phyloP scores from a whole-genome alignment of 2,888 invertebrate species.

The Sphinx pinastri region DNA sequence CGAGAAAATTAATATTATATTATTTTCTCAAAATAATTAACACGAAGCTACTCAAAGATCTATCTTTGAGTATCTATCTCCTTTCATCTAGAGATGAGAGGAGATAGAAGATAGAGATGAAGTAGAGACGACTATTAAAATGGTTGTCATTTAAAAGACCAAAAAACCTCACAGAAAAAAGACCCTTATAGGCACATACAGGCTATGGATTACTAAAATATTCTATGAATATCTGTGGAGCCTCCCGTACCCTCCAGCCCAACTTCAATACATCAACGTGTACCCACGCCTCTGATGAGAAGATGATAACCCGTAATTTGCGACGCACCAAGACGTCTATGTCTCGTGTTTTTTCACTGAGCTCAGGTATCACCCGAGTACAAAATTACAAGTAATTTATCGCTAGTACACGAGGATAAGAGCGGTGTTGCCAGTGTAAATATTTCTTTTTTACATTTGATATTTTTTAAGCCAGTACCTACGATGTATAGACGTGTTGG shows the following conservation, averaged over 20 bases:
- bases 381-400: slow-evolving; percentile 83
- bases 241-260: slow-evolving; percentile 59
- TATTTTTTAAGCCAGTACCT: slow-evolving; percentile 28
- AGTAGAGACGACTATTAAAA: too few species aligned
- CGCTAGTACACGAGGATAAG: slow-evolving; percentile 60
- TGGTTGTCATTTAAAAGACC: too few species aligned
- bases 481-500: neutral
- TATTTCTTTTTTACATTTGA: slow-evolving; percentile 44
- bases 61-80: too few species aligned
- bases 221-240: slow-evolving; percentile 33
- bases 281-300: slow-evolving; percentile 82
- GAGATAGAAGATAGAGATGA: too few species aligned
- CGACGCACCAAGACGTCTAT: slow-evolving; percentile 84
- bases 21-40: too few species aligned
- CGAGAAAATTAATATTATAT: too few species aligned
- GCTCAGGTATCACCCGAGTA: slow-evolving; percentile 82
- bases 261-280: slow-evolving; percentile 78
- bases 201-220: slow-evolving; percentile 19
- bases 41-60: too few species aligned
- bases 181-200: slow-evolving; percentile 6
- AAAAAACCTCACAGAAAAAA: neutral
- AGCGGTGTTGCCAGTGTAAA: slow-evolving; percentile 44
- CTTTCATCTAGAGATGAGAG: too few species aligned
- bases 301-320: slow-evolving; percentile 84
- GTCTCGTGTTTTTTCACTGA: slow-evolving; percentile 82